Conservation (phyloP, 1,140 invertebrate species). For the Stenopsyche tienmushanensis region DNA sequence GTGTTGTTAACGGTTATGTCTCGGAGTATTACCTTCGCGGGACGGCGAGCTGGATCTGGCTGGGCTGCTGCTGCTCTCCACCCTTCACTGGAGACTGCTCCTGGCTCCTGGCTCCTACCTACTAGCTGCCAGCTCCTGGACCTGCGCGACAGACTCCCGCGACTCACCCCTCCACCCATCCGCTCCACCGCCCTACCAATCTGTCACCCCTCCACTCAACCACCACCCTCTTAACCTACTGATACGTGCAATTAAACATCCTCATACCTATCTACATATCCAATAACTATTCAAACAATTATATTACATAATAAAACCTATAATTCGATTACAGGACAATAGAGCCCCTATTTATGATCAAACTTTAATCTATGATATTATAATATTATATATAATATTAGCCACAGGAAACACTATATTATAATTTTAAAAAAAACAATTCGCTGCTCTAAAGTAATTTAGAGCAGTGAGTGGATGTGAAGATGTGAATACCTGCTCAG, state of each 20-base stretch:
- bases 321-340: no score
- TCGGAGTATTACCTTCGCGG: slow-evolving; percentile 17
- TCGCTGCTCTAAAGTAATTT: no score
- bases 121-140: slow-evolving; percentile 11
- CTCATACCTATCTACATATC: background rate
- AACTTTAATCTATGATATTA: no score
- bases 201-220: background rate
- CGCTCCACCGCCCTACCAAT: background rate
- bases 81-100: slow-evolving; percentile 4
- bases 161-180: background rate
- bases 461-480: no score
- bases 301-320: no score
- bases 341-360: no score
- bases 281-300: no score
- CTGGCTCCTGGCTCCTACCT: background rate
- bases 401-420: no score
- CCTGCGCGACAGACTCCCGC: slow-evolving; percentile 8
- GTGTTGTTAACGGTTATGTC: no score
- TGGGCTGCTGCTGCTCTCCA: slow-evolving; percentile 20
- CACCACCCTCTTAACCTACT: background rate
- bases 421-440: no score
- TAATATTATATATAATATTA: no score
- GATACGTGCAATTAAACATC: background rate
- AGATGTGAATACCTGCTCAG: no score
- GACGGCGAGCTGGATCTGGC: slow-evolving; percentile 21